Conservation (phyloP, 2,797 vertebrate genomes). For the Petrocephalus sullivani region DNA sequence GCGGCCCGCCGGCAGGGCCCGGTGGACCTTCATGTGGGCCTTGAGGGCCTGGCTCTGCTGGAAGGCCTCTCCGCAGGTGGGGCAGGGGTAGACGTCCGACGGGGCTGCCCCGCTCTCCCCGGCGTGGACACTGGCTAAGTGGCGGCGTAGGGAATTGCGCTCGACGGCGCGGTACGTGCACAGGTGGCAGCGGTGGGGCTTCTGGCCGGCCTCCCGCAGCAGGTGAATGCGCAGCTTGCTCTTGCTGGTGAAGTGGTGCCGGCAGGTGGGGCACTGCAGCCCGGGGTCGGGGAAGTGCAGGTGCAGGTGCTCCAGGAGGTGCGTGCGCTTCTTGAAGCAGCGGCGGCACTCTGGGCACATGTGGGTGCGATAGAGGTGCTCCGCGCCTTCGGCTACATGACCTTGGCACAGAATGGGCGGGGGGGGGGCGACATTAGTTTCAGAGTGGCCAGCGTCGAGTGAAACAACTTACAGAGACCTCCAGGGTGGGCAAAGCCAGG, state of each 20-base stretch:
- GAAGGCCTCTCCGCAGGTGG: slow-evolving; percentile 77
- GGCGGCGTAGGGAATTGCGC: slow-evolving; percentile 79
- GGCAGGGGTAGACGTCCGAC: slow-evolving; percentile 71
- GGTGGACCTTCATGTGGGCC: slow-evolving; percentile 86
- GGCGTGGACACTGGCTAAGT: slow-evolving; percentile 78
- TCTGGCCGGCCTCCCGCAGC: slow-evolving; percentile 81
- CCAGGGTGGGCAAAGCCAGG: neutral
- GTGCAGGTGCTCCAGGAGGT: slow-evolving; percentile 86
- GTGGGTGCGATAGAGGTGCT: slow-evolving; percentile 83
- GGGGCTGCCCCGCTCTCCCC: slow-evolving; percentile 52
- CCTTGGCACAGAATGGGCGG: slow-evolving; percentile 47
- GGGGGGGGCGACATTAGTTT: neutral
- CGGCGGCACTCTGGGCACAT: slow-evolving; percentile 88
- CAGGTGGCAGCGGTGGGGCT: slow-evolving; percentile 76
- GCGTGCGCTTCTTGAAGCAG: slow-evolving; percentile 92
- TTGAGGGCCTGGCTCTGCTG: slow-evolving; percentile 81
- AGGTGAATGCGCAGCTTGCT: slow-evolving; percentile 89
- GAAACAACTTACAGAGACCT: neutral
- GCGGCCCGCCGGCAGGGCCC: slow-evolving; percentile 43
- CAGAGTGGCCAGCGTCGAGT: neutral
- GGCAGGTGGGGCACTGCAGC: slow-evolving; percentile 88
- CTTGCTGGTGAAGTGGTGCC: slow-evolving; percentile 88
- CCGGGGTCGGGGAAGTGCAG: slow-evolving; percentile 87
- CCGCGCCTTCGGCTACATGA: slow-evolving; percentile 60
- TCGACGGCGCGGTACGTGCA: slow-evolving; percentile 92